These are phyloP conservation scores for Adela reaumurella DNA, from an alignment of 2,888 invertebrate species.

Conservation along the genomic window DNA sequence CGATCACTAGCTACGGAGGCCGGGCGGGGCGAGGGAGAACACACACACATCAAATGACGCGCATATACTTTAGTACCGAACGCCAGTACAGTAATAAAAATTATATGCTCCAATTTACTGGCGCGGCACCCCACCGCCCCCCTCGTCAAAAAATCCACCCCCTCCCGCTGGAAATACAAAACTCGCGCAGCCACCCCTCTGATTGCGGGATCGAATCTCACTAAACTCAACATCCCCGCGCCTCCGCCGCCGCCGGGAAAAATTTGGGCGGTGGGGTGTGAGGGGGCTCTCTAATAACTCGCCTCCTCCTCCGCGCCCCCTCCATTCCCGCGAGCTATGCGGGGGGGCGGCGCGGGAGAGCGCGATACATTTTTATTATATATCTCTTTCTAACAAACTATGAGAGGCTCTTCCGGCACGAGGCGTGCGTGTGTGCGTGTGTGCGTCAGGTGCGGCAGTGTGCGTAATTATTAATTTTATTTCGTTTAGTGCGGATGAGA, in stretches of 20 bases:
- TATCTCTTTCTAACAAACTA: constrained; percentile 46
- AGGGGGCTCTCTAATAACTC: constrained; percentile 5
- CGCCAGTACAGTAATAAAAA: constrained; percentile 53
- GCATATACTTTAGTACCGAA: constrained; percentile 9
- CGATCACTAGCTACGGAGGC: not conserved
- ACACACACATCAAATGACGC: not conserved
- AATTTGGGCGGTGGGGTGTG: constrained; percentile 14
- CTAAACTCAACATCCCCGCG: constrained; percentile 37
- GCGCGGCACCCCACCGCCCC: constrained; percentile 20
- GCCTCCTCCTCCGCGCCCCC: not conserved
- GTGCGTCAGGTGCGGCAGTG: constrained; percentile 20
- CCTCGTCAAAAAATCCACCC: constrained; percentile 28
- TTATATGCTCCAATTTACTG: constrained; percentile 57
- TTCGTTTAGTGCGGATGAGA: constrained; percentile 7
- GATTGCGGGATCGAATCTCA: constrained; percentile 54
- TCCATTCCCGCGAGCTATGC: not conserved
- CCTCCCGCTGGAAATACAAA: constrained; percentile 12
- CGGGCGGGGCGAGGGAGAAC: not conserved
- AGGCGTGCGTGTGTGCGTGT: not conserved
- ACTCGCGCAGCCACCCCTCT: constrained; percentile 19
- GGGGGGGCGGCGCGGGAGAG: constrained; percentile 19
- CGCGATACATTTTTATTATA: constrained; percentile 50
- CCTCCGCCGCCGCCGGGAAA: constrained; percentile 30
- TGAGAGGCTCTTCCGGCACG: constrained; percentile 16
- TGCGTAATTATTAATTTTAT: constrained; percentile 45